These are phyloP conservation scores for Holacanthella duospinosa DNA, from an alignment of 2,888 invertebrate genomes.

Conservation along the genomic window DNA sequence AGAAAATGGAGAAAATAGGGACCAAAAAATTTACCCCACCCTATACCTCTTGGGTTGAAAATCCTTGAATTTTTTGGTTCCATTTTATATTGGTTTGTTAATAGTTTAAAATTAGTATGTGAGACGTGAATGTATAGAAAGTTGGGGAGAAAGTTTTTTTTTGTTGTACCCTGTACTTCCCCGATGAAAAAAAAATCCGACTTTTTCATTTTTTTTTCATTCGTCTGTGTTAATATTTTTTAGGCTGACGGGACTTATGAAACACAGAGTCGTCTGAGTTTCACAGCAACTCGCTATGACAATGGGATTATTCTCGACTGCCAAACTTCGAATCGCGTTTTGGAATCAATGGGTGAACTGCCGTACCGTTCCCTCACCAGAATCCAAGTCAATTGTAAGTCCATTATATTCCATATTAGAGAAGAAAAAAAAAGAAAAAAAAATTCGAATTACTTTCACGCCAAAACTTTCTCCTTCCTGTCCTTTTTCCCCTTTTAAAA, in stretches of 20 bases:
- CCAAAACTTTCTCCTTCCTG: neutral
- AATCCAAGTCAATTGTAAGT: conserved; percentile 80
- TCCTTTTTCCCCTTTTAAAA: neutral
- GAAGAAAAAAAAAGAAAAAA: neutral
- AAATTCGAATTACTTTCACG: conserved; percentile 6
- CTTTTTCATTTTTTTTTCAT: conserved; percentile 8
- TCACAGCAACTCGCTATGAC: conserved; percentile 69
- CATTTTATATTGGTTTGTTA: too few relatives aligned
- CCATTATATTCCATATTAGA: conserved; percentile 21
- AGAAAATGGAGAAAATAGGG: neutral
- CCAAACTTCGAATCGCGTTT: conserved; percentile 70
- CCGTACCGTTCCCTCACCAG: conserved; percentile 60
- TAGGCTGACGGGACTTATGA: conserved; percentile 68
- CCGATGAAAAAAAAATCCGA: neutral
- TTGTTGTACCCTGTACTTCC: too few relatives aligned
- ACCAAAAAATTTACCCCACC: too few relatives aligned
- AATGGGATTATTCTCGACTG: conserved; percentile 69
- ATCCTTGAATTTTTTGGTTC: too few relatives aligned
- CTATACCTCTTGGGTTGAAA: too few relatives aligned
- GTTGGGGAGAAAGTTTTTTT: too few relatives aligned
- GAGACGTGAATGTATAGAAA: too few relatives aligned
- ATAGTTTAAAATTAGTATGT: too few relatives aligned
- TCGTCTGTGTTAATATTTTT: conserved; percentile 11
- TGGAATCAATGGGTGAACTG: conserved; percentile 58
- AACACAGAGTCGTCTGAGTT: conserved; percentile 64